Evolutionary conservation across 2,888 invertebrate genomes (phyloP), one percentile per base, ranked within the genome.

Genomic region (Apodemia duryi): DNA sequence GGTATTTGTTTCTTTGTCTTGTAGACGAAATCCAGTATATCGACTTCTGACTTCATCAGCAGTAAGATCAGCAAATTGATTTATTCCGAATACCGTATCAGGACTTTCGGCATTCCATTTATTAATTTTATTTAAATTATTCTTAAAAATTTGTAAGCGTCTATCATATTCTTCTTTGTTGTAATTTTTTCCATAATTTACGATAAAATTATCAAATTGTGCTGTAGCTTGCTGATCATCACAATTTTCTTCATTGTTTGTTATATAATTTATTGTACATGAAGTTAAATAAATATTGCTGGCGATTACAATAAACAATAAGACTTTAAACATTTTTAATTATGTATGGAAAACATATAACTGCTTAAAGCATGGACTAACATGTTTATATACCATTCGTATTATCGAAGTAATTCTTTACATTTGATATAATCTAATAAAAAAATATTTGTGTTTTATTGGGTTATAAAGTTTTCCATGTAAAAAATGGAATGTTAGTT

Each of bases 61-160:
- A 49, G 49, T 49, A n/a, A 49, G 49, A n/a, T 49, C 49, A n/a
- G 49, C 5, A 4, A 49, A 49, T n/a, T n/a, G 4, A 49, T 49
- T 49, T 49, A 49, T 49, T 1, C 49, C 49, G 10, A 49, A 49
- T 2, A 29, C 43, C n/a, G 61, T 63, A 10, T 13, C 21, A 9
- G 21, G 43, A 38, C 11, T 63, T 51, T 69, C 64, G n/a, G 52
- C 35, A 49, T 68, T 69, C 62, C 54, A 65, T 51, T 61, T 43
- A 60, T 68, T 69, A 2, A 68, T 65, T 21, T 65, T 38, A 35
- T 52, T 46, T 41, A 67, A 63, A 52, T 68, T 67, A 6, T 65
- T 43, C 5, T 63, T 52, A 41, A 69, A 68, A 21, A 66, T 64
- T 3, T 63, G 51, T 6, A 65, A 54, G 6, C 65, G 69, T 5